Evolutionary conservation across 2,113 vertebrate genomes (phyloP).

Genomic region (Hippocampus abdominalis): DNA sequence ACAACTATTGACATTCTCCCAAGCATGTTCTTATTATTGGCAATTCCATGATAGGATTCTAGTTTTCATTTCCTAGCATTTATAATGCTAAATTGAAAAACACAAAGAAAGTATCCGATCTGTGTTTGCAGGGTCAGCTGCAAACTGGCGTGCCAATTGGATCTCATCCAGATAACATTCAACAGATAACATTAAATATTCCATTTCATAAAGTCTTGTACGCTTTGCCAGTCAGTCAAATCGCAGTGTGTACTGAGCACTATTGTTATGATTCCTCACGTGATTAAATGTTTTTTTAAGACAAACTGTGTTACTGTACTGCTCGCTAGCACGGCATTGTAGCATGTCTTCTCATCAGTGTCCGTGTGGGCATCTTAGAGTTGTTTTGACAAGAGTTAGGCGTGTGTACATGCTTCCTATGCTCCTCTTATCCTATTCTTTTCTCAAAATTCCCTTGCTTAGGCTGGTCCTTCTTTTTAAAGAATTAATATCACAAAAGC

Average conservation of each 20-base stretch:
- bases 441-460: not conserved
- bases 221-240: not conserved
- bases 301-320: not conserved
- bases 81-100: not conserved
- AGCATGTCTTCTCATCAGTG: not conserved
- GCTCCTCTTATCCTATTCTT: not conserved
- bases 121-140: not conserved
- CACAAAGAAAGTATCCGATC: not conserved
- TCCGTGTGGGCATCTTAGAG: not conserved
- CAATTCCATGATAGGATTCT: too few species aligned
- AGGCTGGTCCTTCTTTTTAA: not conserved
- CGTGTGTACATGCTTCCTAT: too few species aligned
- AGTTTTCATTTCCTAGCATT: not conserved
- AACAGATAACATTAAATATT: not conserved
- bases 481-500: not conserved
- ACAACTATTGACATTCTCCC: not conserved
- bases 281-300: not conserved
- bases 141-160: too few species aligned
- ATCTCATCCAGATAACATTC: not conserved
- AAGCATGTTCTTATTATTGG: not conserved
- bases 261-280: not conserved
- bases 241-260: not conserved
- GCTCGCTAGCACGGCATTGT: not conserved
- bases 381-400: not conserved
- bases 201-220: not conserved